A percentile compares a stretch with the other conserved stretches of the same genome.
Evolutionary conservation across 2,888 invertebrate species (phyloP).

Genomic region (Acronicta leporina): DNA sequence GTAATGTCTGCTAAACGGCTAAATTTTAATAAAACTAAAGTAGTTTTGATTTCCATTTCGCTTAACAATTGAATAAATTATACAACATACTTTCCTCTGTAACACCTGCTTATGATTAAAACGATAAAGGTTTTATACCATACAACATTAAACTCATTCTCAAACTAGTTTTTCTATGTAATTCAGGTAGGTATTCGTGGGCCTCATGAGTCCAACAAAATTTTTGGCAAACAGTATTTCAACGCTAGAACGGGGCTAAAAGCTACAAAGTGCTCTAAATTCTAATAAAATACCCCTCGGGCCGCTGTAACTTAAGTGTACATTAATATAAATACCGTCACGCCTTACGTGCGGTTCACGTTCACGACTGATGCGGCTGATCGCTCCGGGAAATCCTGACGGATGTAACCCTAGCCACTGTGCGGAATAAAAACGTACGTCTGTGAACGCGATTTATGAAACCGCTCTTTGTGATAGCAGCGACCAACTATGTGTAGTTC

Average conservation of each 20-base stretch:
- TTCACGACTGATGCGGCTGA: constrained; percentile 54
- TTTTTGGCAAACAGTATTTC: no score
- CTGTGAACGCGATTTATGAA: constrained; percentile 67
- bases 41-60: no score
- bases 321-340: constrained; percentile 53
- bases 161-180: no score
- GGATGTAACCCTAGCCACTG: constrained; percentile 59
- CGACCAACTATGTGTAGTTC: constrained; percentile 20
- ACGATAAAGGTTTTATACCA: no score
- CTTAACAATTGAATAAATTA: no score
- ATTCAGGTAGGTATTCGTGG: no score
- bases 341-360: constrained; percentile 42
- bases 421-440: constrained; percentile 66
- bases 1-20: no score
- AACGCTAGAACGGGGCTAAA: background rate
- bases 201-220: no score
- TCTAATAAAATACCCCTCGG: constrained; percentile 1
- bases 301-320: constrained; percentile 19
- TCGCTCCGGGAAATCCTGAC: constrained; percentile 55
- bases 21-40: no score
- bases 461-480: constrained; percentile 64
- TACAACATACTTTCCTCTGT: no score
- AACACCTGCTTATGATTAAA: no score
- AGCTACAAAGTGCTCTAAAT: background rate
- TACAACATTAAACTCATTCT: no score